Evolutionary conservation across 2,888 invertebrate genomes (phyloP).

Genomic region (Drosophila recens): DNA sequence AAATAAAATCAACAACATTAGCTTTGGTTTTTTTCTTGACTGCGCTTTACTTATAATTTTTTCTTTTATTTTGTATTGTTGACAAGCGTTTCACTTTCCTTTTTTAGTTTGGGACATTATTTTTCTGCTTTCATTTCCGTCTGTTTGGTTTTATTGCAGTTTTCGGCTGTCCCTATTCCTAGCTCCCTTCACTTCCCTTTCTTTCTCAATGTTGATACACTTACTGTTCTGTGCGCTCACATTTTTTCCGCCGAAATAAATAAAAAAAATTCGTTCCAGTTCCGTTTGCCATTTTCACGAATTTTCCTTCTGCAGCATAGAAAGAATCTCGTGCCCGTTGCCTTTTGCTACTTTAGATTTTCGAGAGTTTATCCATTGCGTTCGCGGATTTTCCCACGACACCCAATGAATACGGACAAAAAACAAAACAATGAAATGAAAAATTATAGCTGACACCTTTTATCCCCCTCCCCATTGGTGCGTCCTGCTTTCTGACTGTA

Average conservation of each 20-base stretch:
- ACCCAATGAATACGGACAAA: slow-evolving; percentile 22
- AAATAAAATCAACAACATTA: slow-evolving; percentile 68
- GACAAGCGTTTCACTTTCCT: slow-evolving; percentile 67
- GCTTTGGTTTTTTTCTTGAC: slow-evolving; percentile 19
- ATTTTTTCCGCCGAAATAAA: slow-evolving; percentile 67
- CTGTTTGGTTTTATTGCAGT: slow-evolving; percentile 72
- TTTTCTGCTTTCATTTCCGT: slow-evolving; percentile 76
- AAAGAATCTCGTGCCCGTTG: slow-evolving; percentile 57
- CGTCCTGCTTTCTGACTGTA: slow-evolving; percentile 37
- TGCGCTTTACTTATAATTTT: slow-evolving; percentile 45
- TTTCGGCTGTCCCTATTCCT: slow-evolving; percentile 50
- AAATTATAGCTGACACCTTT: slow-evolving; percentile 68
- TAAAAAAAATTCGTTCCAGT: slow-evolving; percentile 73
- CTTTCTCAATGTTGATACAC: slow-evolving; percentile 28
- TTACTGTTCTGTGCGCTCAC: slow-evolving; percentile 30
- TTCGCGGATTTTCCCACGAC: slow-evolving; percentile 59
- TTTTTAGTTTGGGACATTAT: slow-evolving; percentile 69
- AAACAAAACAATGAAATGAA: slow-evolving; percentile 79
- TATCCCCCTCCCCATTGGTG: background rate
- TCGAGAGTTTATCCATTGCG: slow-evolving; percentile 57
- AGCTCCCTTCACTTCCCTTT: background rate
- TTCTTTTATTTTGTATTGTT: slow-evolving; percentile 26
- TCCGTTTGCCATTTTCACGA: slow-evolving; percentile 72
- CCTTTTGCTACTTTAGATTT: slow-evolving; percentile 58
- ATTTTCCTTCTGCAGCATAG: slow-evolving; percentile 57